Evolutionary conservation across 2,797 vertebrate species (phyloP).

Genomic region (Sciaenops ocellatus): DNA sequence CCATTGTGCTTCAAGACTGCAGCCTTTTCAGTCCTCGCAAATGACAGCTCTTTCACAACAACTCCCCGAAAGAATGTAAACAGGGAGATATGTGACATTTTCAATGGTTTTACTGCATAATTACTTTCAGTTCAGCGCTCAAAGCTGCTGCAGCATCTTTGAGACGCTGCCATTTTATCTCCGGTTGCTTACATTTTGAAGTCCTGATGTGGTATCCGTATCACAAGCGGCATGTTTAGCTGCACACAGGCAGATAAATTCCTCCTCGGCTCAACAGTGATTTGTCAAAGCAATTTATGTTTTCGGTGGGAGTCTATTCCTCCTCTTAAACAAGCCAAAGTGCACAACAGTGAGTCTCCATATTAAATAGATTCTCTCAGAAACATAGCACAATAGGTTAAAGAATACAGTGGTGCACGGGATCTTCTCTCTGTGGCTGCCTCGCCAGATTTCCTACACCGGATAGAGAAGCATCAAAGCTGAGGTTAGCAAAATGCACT

Average conservation of each 20-base stretch:
- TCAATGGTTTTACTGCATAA: conserved; percentile 49
- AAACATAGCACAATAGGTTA: neutral
- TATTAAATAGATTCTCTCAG: conserved; percentile 31
- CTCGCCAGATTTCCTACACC: neutral
- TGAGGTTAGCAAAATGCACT: neutral
- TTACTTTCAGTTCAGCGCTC: conserved; percentile 58
- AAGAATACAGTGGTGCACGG: neutral
- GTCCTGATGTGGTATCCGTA: conserved; percentile 49
- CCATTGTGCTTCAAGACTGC: conserved; percentile 41
- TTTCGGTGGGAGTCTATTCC: conserved; percentile 34
- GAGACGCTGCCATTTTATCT: conserved; percentile 55
- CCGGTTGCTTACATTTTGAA: conserved; percentile 45
- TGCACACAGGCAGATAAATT: conserved; percentile 38
- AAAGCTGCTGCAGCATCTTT: conserved; percentile 32
- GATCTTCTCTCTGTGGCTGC: neutral
- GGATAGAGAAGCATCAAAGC: neutral
- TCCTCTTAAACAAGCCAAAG: conserved; percentile 39
- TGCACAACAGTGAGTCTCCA: conserved; percentile 11
- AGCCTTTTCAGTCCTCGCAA: neutral
- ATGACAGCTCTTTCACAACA: conserved; percentile 46
- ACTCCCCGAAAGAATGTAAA: conserved; percentile 57
- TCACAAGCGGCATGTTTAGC: conserved; percentile 46
- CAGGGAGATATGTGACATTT: conserved; percentile 67
- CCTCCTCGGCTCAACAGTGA: conserved; percentile 34
- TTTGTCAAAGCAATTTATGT: conserved; percentile 56